Evolutionary conservation across 2,888 invertebrate genomes (phyloP).

Genomic region (Thyatira batis): DNA sequence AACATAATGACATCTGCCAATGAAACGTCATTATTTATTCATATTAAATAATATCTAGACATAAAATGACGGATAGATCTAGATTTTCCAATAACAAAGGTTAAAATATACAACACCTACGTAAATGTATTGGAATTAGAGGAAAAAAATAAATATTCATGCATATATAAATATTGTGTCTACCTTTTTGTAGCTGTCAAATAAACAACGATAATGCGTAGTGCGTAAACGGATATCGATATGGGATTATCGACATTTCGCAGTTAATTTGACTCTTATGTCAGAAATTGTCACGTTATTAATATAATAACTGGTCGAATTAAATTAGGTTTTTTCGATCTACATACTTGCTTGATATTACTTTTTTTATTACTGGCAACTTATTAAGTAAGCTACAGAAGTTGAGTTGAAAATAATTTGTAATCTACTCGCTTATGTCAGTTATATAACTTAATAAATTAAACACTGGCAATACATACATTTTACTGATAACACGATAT

Average conservation of each 20-base stretch:
- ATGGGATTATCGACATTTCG: background rate
- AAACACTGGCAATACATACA: too few relatives aligned
- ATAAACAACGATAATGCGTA: background rate
- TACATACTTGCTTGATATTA: too few relatives aligned
- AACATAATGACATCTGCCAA: slow-evolving; percentile 23
- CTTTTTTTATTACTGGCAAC: too few relatives aligned
- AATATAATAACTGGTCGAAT: background rate
- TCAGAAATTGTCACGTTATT: background rate
- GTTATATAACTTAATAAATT: too few relatives aligned
- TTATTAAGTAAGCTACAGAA: too few relatives aligned
- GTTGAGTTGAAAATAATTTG: too few relatives aligned
- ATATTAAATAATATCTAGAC: slow-evolving; percentile 33
- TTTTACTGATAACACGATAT: too few relatives aligned
- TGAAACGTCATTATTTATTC: slow-evolving; percentile 29
- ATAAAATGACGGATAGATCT: slow-evolving; percentile 37
- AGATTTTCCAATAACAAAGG: slow-evolving; percentile 27
- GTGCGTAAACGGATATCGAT: background rate
- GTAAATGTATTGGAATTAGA: slow-evolving; percentile 7
- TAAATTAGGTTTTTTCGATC: background rate
- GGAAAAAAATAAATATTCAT: slow-evolving; percentile 4
- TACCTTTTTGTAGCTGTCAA: background rate
- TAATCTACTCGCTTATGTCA: too few relatives aligned
- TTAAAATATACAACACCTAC: slow-evolving; percentile 30
- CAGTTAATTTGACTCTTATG: background rate
- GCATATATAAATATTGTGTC: background rate